Conservation (phyloP, 2,797 vertebrate species). For the Pagetopsis macropterus region DNA sequence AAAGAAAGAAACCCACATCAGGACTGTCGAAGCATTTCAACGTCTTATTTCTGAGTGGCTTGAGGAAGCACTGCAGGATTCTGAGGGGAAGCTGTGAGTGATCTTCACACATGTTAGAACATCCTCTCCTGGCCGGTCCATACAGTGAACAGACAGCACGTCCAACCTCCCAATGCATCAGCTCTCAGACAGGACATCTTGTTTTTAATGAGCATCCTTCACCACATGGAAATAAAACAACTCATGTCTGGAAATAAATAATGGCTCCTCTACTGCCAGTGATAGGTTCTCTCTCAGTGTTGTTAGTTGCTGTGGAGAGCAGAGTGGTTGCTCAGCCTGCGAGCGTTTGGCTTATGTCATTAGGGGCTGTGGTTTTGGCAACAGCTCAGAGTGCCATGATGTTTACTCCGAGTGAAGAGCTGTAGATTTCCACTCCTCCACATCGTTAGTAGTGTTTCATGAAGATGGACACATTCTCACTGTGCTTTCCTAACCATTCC, state of each 20-base stretch:
- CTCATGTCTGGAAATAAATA: constrained; percentile 38
- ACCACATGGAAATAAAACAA: constrained; percentile 41
- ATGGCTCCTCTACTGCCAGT: constrained; percentile 27
- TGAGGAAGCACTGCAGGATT: constrained; percentile 30
- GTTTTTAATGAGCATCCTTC: constrained; percentile 61
- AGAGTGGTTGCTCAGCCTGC: constrained; percentile 56
- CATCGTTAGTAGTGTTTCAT: constrained; percentile 54
- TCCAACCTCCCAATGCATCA: constrained; percentile 38
- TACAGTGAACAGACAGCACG: constrained; percentile 20
- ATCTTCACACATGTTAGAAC: constrained; percentile 48
- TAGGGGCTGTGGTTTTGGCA: constrained; percentile 73
- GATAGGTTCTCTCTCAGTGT: constrained; percentile 41
- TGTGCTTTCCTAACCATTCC: constrained; percentile 46
- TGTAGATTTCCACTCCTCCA: constrained; percentile 67
- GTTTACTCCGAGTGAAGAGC: constrained; percentile 70
- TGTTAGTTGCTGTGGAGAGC: constrained; percentile 50
- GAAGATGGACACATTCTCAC: constrained; percentile 62
- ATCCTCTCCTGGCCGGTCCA: constrained; percentile 12
- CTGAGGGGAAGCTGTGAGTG: constrained; percentile 40
- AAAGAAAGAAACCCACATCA: not conserved
- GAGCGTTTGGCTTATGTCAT: constrained; percentile 60
- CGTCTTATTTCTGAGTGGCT: constrained; percentile 26
- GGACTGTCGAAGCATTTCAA: not conserved
- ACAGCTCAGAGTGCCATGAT: constrained; percentile 57
- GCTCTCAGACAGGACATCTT: constrained; percentile 41